phyloP scores from a whole-genome alignment of 2,888 invertebrate species.

The Unio delphinus region DNA sequence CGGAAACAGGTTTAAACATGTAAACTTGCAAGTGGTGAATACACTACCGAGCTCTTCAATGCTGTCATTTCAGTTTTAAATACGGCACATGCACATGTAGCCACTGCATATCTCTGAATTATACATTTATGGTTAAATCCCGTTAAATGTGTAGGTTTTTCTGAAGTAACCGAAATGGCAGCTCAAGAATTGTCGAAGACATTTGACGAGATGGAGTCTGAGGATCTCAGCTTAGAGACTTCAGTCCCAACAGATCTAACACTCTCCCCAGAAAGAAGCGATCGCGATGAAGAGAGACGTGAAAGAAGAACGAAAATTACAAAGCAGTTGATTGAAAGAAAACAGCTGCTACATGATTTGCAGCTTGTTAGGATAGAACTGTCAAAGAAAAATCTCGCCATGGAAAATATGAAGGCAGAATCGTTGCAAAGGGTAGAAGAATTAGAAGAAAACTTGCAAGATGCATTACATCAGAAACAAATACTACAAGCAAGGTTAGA shows the following conservation, averaged over 20 bases:
- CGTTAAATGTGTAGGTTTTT: too few species aligned
- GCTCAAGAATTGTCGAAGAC: constrained; percentile 60
- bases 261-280: constrained; percentile 64
- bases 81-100: too few species aligned
- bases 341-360: constrained; percentile 69
- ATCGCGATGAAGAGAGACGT: constrained; percentile 36
- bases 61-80: too few species aligned
- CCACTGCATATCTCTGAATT: too few species aligned
- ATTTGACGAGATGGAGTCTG: constrained; percentile 62
- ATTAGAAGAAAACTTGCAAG: constrained; percentile 69
- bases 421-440: constrained; percentile 67
- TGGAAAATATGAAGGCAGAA: constrained; percentile 70
- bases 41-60: too few species aligned
- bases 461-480: constrained; percentile 69
- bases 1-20: too few species aligned
- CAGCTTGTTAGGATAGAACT: constrained; percentile 71
- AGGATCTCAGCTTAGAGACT: constrained; percentile 69
- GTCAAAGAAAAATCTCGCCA: constrained; percentile 67
- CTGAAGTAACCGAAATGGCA: constrained; percentile 43
- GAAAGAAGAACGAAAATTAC: constrained; percentile 58
- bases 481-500: constrained; percentile 66
- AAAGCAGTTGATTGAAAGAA: constrained; percentile 67
- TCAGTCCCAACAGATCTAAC: constrained; percentile 70
- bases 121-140: too few species aligned
- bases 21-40: too few species aligned